Conservation (phyloP, 2,888 invertebrate genomes). For the Heliconius cydno region DNA sequence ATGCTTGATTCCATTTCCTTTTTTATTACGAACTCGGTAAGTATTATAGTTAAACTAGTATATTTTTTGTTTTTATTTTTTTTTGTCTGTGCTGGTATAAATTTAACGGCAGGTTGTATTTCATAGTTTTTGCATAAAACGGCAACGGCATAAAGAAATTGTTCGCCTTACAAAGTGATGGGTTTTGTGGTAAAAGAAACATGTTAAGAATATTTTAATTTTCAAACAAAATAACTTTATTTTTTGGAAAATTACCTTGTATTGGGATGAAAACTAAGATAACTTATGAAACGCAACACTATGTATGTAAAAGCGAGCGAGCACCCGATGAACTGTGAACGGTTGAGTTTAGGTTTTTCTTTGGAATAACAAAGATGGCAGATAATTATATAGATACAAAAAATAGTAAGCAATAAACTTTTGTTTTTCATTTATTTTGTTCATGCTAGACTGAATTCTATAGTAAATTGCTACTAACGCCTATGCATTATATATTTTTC, state of each 20-base stretch:
- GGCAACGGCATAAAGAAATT: neutral
- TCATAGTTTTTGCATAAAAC: neutral
- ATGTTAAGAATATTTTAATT: conserved; percentile 1
- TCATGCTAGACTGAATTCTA: neutral
- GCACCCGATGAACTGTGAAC: conserved; percentile 31
- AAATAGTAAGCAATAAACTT: neutral
- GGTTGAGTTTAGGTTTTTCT: conserved; percentile 4
- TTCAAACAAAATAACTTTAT: conserved; percentile 4
- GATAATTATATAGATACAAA: neutral
- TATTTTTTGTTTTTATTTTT: neutral
- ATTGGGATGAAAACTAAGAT: conserved; percentile 27
- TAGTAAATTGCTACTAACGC: neutral
- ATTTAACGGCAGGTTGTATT: neutral
- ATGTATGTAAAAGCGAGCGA: conserved; percentile 21
- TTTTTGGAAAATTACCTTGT: neutral
- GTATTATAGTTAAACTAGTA: conserved; percentile 2
- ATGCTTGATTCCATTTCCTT: conserved; percentile 17
- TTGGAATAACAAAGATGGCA: neutral
- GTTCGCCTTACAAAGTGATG: neutral
- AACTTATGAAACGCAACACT: conserved; percentile 31
- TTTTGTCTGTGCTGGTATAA: neutral
- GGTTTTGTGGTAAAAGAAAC: neutral
- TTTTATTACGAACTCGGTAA: conserved; percentile 4
- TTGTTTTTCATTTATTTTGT: neutral
- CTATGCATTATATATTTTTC: neutral